A percentile compares a stretch with the other conserved stretches of the same genome.
These are phyloP conservation scores for Euzophera pinguis DNA, from an alignment of 2,888 invertebrate species.

Conservation along the genomic window DNA sequence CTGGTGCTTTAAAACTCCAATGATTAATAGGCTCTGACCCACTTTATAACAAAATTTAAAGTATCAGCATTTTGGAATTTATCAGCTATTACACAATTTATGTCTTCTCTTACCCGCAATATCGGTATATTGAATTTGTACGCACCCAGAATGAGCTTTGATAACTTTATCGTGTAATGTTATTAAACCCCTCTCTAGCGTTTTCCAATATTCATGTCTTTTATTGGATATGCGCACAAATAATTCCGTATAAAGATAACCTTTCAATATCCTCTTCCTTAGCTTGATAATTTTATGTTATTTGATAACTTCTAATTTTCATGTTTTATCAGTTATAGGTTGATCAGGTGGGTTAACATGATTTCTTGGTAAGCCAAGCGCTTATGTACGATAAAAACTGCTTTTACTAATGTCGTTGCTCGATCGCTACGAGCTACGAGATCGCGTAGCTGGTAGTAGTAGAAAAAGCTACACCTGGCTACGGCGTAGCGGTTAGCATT, in stretches of 20 bases:
- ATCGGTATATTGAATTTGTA: conserved; percentile 1
- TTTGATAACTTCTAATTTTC: too few species aligned
- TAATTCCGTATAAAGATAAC: background rate
- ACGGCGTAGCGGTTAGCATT: conserved; percentile 34
- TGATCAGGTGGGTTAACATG: too few species aligned
- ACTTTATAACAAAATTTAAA: conserved; percentile 3
- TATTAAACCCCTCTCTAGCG: background rate
- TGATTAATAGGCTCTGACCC: background rate
- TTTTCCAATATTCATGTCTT: conserved; percentile 10
- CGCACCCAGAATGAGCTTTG: background rate
- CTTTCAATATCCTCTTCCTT: background rate
- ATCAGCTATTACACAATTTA: background rate
- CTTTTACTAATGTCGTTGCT: background rate
- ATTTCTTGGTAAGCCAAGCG: too few species aligned
- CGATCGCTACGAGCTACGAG: too few species aligned
- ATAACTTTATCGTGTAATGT: background rate
- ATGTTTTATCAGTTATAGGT: too few species aligned
- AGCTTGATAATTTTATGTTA: background rate
- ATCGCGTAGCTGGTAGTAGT: too few species aligned
- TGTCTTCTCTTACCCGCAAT: background rate
- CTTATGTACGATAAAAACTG: too few species aligned
- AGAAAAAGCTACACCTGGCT: conserved; percentile 19
- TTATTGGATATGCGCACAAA: conserved; percentile 5
- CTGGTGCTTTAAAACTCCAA: conserved; percentile 5
- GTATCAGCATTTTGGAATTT: background rate